phyloP scores from a whole-genome alignment of 2,797 vertebrate genomes.

The Sibirionetta formosa region DNA sequence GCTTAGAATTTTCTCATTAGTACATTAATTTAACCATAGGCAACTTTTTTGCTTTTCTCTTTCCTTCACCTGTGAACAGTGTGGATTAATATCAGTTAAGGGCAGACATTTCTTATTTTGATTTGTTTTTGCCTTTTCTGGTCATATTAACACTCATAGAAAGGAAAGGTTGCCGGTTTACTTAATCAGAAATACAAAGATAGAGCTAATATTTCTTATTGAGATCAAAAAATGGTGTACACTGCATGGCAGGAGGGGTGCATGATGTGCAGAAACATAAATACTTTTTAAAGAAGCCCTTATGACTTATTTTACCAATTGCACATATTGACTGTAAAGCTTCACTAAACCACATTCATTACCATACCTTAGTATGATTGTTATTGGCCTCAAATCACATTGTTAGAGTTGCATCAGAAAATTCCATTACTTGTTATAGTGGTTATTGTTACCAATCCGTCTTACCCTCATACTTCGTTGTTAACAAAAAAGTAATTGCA shows the following conservation, averaged over 20 bases:
- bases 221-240: not conserved
- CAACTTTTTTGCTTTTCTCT: not conserved
- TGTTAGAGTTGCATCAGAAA: not conserved
- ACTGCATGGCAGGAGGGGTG: not conserved
- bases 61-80: not conserved
- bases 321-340: not conserved
- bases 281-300: not conserved
- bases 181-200: not conserved
- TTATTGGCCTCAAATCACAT: not conserved
- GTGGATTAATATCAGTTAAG: not conserved
- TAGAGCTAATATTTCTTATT: not conserved
- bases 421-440: slow-evolving; percentile 4
- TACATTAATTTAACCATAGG: not conserved
- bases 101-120: not conserved
- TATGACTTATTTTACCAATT: not conserved
- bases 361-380: not conserved
- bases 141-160: not conserved
- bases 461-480: not conserved
- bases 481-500: slow-evolving; percentile 19
- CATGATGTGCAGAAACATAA: fast-evolving
- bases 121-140: not conserved
- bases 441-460: not conserved
- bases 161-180: not conserved
- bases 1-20: not conserved
- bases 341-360: not conserved